phyloP scores from a whole-genome alignment of 2,888 invertebrate species.

The Dysmachus trigonus region DNA sequence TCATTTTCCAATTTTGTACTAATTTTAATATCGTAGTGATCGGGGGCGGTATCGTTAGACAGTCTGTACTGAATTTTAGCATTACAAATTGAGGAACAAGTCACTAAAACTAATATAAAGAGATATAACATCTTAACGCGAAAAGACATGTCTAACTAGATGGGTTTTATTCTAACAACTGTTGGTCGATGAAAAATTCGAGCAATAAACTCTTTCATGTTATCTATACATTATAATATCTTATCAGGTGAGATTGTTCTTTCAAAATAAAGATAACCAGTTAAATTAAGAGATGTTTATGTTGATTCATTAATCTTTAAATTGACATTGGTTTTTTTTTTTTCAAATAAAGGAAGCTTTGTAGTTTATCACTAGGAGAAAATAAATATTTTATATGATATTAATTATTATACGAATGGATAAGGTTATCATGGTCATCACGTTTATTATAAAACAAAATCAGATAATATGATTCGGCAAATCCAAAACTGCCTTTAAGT shows the following conservation, averaged over 20 bases:
- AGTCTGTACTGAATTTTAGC: not conserved
- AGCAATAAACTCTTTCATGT: not conserved
- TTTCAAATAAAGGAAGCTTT: no score
- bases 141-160: not conserved
- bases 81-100: not conserved
- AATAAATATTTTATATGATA: no score
- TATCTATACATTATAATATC: not conserved
- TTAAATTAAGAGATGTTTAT: not conserved
- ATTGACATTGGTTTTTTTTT: not conserved
- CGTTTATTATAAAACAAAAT: no score
- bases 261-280: not conserved
- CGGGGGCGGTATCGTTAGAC: not conserved
- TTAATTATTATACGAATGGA: no score
- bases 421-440: no score
- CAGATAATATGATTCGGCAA: no score
- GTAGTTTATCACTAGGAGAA: no score
- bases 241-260: not conserved
- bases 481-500: no score
- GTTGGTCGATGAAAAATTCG: not conserved
- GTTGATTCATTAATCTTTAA: not conserved
- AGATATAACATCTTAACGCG: not conserved
- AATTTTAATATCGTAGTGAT: constrained; percentile 67
- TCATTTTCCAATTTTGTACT: constrained; percentile 64
- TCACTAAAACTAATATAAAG: not conserved
- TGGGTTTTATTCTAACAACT: not conserved